These are phyloP conservation scores for Folsomia candida DNA, from an alignment of 2,888 invertebrate genomes.

Conservation along the genomic window DNA sequence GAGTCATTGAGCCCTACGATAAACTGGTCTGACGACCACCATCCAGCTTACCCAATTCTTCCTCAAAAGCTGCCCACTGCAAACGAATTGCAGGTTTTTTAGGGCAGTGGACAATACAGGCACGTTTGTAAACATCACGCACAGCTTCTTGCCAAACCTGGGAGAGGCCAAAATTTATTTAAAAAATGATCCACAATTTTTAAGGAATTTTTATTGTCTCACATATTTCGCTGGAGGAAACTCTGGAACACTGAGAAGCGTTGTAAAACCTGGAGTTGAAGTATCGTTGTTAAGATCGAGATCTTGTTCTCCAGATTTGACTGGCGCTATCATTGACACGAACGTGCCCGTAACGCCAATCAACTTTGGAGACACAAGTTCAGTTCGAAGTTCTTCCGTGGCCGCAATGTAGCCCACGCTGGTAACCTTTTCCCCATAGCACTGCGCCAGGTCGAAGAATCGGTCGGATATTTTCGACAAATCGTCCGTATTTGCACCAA, in stretches of 20 bases:
- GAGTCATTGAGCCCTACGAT: too few species aligned
- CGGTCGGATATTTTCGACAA: not conserved
- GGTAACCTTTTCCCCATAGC: not conserved
- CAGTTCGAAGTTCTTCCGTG: not conserved
- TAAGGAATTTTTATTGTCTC: too few species aligned
- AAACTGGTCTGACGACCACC: too few species aligned
- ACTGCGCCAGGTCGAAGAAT: not conserved
- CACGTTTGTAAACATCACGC: slow-evolving; percentile 58
- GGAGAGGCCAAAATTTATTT: too few species aligned
- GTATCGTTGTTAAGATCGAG: slow-evolving; percentile 2
- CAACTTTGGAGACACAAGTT: slow-evolving; percentile 28
- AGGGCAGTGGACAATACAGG: slow-evolving; percentile 59
- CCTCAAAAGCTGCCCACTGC: slow-evolving; percentile 61
- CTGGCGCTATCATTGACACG: slow-evolving; percentile 42
- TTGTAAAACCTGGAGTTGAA: slow-evolving; percentile 27
- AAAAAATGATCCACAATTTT: too few species aligned
- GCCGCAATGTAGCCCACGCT: not conserved
- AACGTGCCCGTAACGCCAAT: slow-evolving; percentile 35
- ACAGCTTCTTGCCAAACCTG: slow-evolving; percentile 54
- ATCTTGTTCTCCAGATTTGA: slow-evolving; percentile 42
- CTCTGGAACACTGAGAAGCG: slow-evolving; percentile 45
- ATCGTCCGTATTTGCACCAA: not conserved
- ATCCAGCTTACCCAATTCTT: slow-evolving; percentile 56
- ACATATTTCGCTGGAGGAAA: slow-evolving; percentile 38
- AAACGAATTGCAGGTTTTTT: slow-evolving; percentile 59